These are phyloP conservation scores for Aix galericulata DNA, from an alignment of 2,113 vertebrate species.

Conservation along the genomic window DNA sequence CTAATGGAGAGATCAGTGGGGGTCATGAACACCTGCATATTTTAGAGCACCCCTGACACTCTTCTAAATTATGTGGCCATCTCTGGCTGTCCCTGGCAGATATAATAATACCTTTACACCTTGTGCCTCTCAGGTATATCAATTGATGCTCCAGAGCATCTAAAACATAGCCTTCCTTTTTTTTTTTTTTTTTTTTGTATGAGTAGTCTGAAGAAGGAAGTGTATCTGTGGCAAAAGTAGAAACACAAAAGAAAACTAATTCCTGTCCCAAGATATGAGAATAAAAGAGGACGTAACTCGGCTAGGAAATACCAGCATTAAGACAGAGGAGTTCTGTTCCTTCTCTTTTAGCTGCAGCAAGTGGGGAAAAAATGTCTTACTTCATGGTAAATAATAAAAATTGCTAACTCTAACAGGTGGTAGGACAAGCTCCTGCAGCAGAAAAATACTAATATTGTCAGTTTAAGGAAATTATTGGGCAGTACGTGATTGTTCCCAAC, in stretches of 20 bases:
- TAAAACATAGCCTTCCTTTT: background rate
- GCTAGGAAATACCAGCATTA: background rate
- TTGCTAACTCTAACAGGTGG: background rate
- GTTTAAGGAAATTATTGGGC: background rate
- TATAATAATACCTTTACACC: slow-evolving; percentile 15
- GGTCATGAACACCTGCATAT: slow-evolving; percentile 61
- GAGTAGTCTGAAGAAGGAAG: background rate
- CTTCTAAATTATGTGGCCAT: slow-evolving; percentile 22
- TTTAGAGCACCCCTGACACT: slow-evolving; percentile 42
- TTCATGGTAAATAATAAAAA: background rate
- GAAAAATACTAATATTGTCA: background rate
- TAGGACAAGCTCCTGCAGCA: background rate
- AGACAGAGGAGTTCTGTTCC: background rate
- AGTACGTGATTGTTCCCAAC: background rate
- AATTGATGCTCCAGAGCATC: background rate
- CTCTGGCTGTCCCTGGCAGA: background rate
- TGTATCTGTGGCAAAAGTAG: background rate
- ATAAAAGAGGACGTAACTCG: background rate
- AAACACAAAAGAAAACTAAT: background rate
- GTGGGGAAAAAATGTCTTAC: background rate
- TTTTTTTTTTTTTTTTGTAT: background rate
- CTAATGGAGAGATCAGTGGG: slow-evolving; percentile 51
- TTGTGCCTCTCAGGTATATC: slow-evolving; percentile 16
- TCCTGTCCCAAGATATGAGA: background rate
- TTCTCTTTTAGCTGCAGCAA: background rate